Evolutionary conservation across 1,140 invertebrate genomes (phyloP).

Genomic region (Drosophila aff.): DNA sequence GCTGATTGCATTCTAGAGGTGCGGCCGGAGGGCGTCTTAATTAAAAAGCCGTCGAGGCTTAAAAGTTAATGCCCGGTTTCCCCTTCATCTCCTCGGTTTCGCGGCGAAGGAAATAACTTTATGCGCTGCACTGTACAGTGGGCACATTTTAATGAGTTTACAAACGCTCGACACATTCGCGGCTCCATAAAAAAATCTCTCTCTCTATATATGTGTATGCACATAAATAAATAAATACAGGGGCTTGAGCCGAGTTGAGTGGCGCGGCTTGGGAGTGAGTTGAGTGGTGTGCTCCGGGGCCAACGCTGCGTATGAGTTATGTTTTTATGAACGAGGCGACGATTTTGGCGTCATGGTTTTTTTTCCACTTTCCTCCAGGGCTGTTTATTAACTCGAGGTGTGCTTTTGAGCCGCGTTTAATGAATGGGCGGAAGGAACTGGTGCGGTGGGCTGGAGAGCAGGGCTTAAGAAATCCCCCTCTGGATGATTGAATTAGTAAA

Average conservation of each 20-base stretch:
- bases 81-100: conserved; percentile 11
- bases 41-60: conserved; percentile 52
- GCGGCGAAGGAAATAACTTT: conserved; percentile 57
- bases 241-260: conserved; percentile 47
- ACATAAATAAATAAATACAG: conserved; percentile 52
- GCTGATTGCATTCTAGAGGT: conserved; percentile 51
- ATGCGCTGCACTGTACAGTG: conserved; percentile 59
- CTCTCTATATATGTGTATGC: conserved; percentile 8
- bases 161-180: conserved; percentile 82
- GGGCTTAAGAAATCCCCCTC: conserved; percentile 32
- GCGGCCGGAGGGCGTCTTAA: conserved; percentile 32
- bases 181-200: conserved; percentile 56
- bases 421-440: conserved; percentile 39
- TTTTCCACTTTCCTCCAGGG: conserved; percentile 25
- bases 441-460: neutral
- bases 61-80: conserved; percentile 46
- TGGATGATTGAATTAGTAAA: conserved; percentile 49
- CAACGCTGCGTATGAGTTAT: conserved; percentile 70
- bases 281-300: conserved; percentile 9
- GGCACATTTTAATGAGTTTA: conserved; percentile 81
- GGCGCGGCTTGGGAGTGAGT: conserved; percentile 29
- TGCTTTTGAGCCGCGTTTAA: conserved; percentile 55
- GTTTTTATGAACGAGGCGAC: conserved; percentile 49
- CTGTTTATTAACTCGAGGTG: conserved; percentile 53
- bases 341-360: conserved; percentile 35